Evolutionary conservation across 2,888 invertebrate species (phyloP).

Genomic region (Tipula lateralis): DNA sequence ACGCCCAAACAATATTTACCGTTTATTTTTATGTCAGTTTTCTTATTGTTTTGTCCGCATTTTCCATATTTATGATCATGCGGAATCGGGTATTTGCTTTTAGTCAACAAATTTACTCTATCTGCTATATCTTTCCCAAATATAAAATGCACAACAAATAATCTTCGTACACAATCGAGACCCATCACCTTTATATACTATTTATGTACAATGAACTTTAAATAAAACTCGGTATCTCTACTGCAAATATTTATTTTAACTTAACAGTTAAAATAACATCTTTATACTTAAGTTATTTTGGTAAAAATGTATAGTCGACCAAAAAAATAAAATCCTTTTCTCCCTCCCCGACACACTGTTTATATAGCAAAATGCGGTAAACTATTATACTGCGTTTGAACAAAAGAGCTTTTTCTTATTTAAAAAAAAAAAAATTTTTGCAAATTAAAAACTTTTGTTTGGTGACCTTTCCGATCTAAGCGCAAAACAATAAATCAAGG

Average conservation of each 20-base stretch:
- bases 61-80: too few relatives aligned
- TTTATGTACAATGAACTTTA: not conserved
- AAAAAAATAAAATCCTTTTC: not conserved
- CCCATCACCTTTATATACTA: constrained; percentile 3
- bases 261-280: not conserved
- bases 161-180: not conserved
- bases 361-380: not conserved
- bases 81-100: not conserved
- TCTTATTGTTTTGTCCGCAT: too few relatives aligned
- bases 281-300: not conserved
- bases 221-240: not conserved
- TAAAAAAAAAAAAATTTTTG: not conserved
- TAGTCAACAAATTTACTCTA: not conserved
- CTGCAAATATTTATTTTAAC: not conserved
- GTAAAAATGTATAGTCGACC: not conserved
- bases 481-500: not conserved
- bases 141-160: not conserved
- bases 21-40: too few relatives aligned
- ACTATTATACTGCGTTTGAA: not conserved
- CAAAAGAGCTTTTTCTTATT: not conserved
- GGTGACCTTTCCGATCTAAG: not conserved
- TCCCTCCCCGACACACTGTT: not conserved
- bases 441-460: not conserved
- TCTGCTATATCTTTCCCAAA: too few relatives aligned
- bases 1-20: too few relatives aligned